Percentiles rank a stretch among this genome's conserved stretches.
Conservation (phyloP, 1,140 invertebrate species). For the Bemisia tabaci region DNA sequence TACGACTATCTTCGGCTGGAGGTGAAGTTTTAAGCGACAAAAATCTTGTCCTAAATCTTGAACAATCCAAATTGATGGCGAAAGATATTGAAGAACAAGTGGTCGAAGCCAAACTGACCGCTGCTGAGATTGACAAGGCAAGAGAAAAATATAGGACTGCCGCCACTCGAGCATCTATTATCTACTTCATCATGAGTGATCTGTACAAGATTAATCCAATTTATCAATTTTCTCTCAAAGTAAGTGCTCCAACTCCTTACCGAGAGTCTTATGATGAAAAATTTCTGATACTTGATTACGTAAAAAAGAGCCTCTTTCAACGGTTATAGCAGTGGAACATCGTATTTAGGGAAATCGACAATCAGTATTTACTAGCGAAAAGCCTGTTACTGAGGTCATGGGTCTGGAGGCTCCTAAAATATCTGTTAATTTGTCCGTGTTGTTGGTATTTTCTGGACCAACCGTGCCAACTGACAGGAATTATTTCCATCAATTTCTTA, state of each 20-base stretch:
- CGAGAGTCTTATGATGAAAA: neutral
- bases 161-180: slow-evolving; percentile 68
- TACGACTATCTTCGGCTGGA: slow-evolving; percentile 71
- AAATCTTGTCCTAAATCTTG: slow-evolving; percentile 79
- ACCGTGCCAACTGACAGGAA: no score
- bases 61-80: slow-evolving; percentile 84
- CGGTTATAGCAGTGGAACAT: neutral
- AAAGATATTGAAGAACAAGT: slow-evolving; percentile 79
- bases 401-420: no score
- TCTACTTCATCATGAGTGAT: slow-evolving; percentile 92
- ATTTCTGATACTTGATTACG: neutral
- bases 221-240: slow-evolving; percentile 91
- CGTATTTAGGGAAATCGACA: no score
- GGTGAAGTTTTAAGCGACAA: slow-evolving; percentile 83
- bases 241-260: no score
- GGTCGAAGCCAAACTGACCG: slow-evolving; percentile 67
- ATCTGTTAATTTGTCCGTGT: no score
- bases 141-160: slow-evolving; percentile 77
- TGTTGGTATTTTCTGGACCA: no score
- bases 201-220: slow-evolving; percentile 87
- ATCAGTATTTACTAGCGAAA: no score
- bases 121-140: slow-evolving; percentile 77
- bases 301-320: neutral
- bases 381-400: no score
- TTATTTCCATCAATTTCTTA: no score